Base-by-base conservation (phyloP, 2,113 vertebrate species). In the Myotis yumanensis region DNA sequence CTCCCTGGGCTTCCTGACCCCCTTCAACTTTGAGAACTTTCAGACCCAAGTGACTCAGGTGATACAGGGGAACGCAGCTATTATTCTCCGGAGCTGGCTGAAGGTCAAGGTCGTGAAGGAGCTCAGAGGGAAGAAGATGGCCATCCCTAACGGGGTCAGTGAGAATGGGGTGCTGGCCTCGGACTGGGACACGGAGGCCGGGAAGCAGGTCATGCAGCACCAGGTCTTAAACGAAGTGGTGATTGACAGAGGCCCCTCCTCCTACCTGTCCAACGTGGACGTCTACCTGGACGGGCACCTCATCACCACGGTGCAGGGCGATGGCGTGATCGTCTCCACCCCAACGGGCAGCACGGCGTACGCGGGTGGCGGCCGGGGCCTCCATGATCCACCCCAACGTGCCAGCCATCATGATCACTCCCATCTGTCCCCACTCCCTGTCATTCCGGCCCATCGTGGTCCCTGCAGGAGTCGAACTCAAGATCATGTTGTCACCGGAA, bases 311-410 rank as follows among this genome's bases (percentile, higher is more conserved):
- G 99, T 99, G 81, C 99, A 99, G 81, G 99, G 99, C 1, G 99
- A 99, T 11, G 99, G 99, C 20, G 98, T 99, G 92, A 99, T 99
- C 1, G 98, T 99, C 12, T 99, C 98, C 89, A 99, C 98, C 0
- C 99, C 99, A 0, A 99, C 99, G 0, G 99, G 99, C 68, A 99
- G 99, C 97, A 99, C 99, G 0, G 99, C 99, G 0, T 99, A 99
- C 0, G 98, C 99, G 0, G n/a, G 99, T 98, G 0, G 99, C 99
- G 0, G 99, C 99, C 0, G 99, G 99, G 4, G 99, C 99, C 4
- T 99, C 99, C 76, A 99, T 99, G 99, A 98, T 99, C 96, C 99
- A 99, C 83, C 99, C 99, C 52, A 99, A 99, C 5, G 99, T 99
- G 93, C 99, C 99, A 0, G 99, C 99, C 72, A 98, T 99, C 96